These are phyloP conservation scores for Epirrhoe alternata DNA, from an alignment of 2,888 invertebrate genomes.

Conservation along the genomic window DNA sequence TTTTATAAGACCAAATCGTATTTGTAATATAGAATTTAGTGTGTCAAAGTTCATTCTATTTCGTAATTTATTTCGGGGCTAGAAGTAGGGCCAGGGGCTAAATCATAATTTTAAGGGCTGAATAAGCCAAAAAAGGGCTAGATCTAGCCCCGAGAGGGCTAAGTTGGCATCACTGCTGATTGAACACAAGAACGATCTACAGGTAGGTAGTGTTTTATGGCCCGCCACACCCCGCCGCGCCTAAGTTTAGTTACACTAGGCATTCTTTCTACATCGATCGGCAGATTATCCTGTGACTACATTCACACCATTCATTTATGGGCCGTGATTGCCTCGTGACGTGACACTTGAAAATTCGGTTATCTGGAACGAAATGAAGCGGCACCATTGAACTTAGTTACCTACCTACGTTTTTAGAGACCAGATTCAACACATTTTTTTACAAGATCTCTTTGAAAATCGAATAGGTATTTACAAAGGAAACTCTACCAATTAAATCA, in stretches of 20 bases:
- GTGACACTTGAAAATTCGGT: background rate
- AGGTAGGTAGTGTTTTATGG: background rate
- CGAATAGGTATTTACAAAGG: no score
- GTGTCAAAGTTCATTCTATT: no score
- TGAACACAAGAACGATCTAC: background rate
- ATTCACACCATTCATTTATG: constrained; percentile 1
- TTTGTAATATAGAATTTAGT: no score
- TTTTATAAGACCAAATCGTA: no score
- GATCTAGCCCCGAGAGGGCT: no score
- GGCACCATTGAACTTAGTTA: background rate
- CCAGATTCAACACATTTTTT: background rate
- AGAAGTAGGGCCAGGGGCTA: no score
- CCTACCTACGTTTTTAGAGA: background rate
- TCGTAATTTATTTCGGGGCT: no score
- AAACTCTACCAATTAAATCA: no score
- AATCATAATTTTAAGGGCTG: no score
- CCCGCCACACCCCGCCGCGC: background rate
- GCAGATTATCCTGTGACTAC: background rate
- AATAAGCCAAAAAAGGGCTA: no score
- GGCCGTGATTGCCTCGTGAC: background rate
- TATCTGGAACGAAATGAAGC: background rate
- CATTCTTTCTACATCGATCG: background rate
- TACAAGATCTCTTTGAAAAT: background rate
- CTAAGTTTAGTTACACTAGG: background rate
- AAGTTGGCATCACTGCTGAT: no score